phyloP scores from a whole-genome alignment of 1,140 invertebrate genomes.

The Bombus confusus region DNA sequence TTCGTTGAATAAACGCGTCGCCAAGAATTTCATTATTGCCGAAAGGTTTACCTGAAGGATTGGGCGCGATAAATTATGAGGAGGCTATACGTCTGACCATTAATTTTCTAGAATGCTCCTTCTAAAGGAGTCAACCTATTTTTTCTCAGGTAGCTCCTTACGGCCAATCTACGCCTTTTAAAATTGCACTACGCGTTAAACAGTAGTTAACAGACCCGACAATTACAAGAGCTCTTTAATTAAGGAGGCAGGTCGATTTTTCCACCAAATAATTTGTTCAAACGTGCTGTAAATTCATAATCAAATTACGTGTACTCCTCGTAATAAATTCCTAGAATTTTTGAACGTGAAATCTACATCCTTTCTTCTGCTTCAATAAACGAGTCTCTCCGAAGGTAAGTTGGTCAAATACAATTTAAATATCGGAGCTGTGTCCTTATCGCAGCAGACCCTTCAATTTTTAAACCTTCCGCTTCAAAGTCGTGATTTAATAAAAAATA shows the following conservation, averaged over 20 bases:
- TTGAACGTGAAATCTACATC: not conserved
- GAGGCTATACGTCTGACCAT: not conserved
- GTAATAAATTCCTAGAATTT: not conserved
- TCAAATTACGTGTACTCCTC: too few species aligned
- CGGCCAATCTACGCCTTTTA: not conserved
- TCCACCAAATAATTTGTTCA: not conserved
- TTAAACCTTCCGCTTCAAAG: not conserved
- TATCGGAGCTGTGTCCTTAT: not conserved
- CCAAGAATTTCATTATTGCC: constrained; percentile 33
- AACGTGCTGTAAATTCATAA: not conserved
- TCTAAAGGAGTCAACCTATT: not conserved
- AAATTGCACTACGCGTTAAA: not conserved
- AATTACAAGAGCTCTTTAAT: not conserved
- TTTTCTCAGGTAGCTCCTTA: not conserved
- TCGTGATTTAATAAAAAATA: not conserved
- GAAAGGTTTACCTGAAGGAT: not conserved
- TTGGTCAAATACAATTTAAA: not conserved
- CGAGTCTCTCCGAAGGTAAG: not conserved
- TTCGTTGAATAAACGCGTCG: not conserved
- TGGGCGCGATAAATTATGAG: constrained; percentile 18
- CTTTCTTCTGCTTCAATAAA: not conserved
- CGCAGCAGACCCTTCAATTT: not conserved
- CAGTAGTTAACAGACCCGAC: not conserved
- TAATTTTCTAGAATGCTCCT: constrained; percentile 5
- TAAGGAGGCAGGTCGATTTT: not conserved